Conservation (phyloP, 2,797 vertebrate genomes). For the Dipus sagitta region DNA sequence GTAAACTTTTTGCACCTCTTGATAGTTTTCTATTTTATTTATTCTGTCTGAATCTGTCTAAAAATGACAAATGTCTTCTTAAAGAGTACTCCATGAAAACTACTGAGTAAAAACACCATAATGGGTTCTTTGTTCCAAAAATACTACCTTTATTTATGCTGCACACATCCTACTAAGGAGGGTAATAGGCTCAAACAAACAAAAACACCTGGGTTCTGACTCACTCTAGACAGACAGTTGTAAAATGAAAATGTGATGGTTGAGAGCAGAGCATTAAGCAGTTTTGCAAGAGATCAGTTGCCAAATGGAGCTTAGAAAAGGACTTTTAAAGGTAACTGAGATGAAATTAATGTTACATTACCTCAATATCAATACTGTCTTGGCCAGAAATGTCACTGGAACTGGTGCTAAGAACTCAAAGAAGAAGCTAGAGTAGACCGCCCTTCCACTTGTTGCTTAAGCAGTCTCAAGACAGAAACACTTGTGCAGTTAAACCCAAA, state of each 20-base stretch:
- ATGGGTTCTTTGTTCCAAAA: slow-evolving; percentile 54
- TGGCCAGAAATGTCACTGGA: background rate
- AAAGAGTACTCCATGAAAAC: slow-evolving; percentile 11
- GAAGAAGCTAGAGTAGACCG: background rate
- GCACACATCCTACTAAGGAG: slow-evolving; percentile 22
- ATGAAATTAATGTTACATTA: slow-evolving; percentile 51
- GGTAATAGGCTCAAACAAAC: slow-evolving; percentile 40
- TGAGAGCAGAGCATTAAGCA: slow-evolving; percentile 57
- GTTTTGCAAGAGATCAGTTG: slow-evolving; percentile 67
- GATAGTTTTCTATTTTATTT: slow-evolving; percentile 59
- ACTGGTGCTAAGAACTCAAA: background rate
- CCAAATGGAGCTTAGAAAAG: slow-evolving; percentile 73
- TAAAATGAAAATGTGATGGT: slow-evolving; percentile 7
- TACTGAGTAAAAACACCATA: slow-evolving; percentile 30
- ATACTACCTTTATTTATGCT: slow-evolving; percentile 70
- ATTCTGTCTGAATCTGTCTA: slow-evolving; percentile 67
- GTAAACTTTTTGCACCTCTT: background rate
- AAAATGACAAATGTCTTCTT: slow-evolving; percentile 73
- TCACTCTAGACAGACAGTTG: slow-evolving; percentile 45
- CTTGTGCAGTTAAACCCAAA: background rate
- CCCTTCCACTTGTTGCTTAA: background rate
- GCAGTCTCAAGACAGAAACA: background rate
- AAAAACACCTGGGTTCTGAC: slow-evolving; percentile 15
- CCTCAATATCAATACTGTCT: slow-evolving; percentile 22
- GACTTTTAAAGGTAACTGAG: slow-evolving; percentile 62